Base-by-base conservation (phyloP, 2,797 vertebrate genomes). In the Chloroceryle amazona region DNA sequence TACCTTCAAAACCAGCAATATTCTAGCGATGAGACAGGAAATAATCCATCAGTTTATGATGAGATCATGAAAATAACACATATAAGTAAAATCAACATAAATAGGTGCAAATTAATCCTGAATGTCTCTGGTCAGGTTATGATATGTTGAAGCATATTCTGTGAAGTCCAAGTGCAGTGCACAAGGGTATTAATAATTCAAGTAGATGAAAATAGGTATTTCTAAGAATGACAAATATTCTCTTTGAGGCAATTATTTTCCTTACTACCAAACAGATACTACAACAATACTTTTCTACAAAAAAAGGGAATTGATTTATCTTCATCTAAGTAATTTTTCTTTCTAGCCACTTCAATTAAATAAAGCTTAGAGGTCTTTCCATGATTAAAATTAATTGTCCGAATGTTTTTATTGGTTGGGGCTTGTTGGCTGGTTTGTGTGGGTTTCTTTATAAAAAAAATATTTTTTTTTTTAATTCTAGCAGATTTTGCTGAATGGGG, bases 401-500 rank as follows among this genome's bases (percentile, higher is more conserved):
- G 2, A 68, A 28, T 29, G 5, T 0, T 61, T 49, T 61, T 57
- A 16, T 79, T 72, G 3, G 12, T 52, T 67, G 19, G 7, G 1
- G 6, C 4, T 14, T 1, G 1, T 21, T 54, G 1, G 3, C 23
- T 39, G 5, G 8, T 47, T 93, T 52, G 15, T 16, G 1, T 41
- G 18, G 0, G 17, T 41, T 14, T 44, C 16, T 54, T 21, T 33
- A 19, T 4, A 55, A 63, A 49, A 35, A 29, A 4, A 4, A 0
- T 29, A 22, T 41, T 89, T 62, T 54, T n/a, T n/a, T n/a, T 37
- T 37, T 37, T 37, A 44, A 57, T 67, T 73, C 25, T 63, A 73
- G 6, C 4, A 21, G 10, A 37, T 80, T 90, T 91, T 74, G 17
- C 5, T 54, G 5, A 60, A n/a, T 42, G 4, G 5, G 20, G 7